Conservation (phyloP, 2,888 invertebrate species). For the Ypsolopha scabrella region DNA sequence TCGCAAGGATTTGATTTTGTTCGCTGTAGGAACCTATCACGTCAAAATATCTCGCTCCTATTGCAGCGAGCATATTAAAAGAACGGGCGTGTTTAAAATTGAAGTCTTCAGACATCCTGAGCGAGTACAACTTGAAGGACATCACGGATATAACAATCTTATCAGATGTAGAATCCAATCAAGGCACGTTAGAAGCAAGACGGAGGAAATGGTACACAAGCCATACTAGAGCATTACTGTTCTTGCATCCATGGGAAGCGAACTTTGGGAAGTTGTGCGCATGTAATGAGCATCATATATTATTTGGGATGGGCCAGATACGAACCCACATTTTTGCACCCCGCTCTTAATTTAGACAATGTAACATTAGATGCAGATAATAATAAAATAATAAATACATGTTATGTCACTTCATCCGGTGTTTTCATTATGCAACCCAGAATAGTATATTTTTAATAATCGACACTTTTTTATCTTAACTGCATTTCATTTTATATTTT, state of each 20-base stretch:
- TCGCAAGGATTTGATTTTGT: slow-evolving; percentile 6
- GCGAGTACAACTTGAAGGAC: too few species aligned
- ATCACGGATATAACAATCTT: slow-evolving; percentile 2
- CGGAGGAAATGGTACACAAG: slow-evolving; percentile 3
- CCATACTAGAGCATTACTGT: slow-evolving; percentile 5
- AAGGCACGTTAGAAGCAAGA: slow-evolving; percentile 5
- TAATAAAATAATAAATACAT: not conserved
- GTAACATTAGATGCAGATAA: not conserved
- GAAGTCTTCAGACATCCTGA: slow-evolving; percentile 1
- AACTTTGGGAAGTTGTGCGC: slow-evolving; percentile 8
- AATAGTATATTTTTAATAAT: too few species aligned
- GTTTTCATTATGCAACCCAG: too few species aligned
- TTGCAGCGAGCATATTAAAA: slow-evolving; percentile 11
- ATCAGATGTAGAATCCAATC: slow-evolving; percentile 8
- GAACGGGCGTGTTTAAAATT: slow-evolving; percentile 4
- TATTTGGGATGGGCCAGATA: slow-evolving; percentile 6
- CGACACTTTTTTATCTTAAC: too few species aligned
- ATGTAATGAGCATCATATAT: slow-evolving; percentile 7
- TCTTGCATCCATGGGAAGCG: slow-evolving; percentile 7
- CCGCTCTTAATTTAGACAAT: not conserved
- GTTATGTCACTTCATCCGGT: too few species aligned
- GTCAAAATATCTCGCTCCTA: slow-evolving; percentile 10
- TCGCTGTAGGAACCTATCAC: slow-evolving; percentile 11
- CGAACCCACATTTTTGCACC: not conserved
- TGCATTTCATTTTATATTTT: too few species aligned